Base-by-base conservation (phyloP, 23 tunicate genomes). In the Corella eumyota region DNA sequence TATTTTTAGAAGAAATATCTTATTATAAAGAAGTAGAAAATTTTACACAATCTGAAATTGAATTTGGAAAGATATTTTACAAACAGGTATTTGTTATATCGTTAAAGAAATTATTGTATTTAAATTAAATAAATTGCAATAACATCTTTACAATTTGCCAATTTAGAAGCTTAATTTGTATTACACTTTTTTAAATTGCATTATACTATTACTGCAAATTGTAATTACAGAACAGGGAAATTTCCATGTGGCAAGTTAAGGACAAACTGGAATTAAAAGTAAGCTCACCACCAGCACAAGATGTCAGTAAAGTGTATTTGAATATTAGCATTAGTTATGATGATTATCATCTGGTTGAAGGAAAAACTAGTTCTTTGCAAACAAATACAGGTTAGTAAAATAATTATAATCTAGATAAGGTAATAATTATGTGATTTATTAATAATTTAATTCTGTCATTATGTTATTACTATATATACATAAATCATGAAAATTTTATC, bases 241-340 rank as follows among this genome's bases (percentile, higher is more conserved):
- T 67, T 15, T 23, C 3, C 22, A 32, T 48, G 17, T 84, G 94
- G 94, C 32, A 27, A 0, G 60, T 59, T 0, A 33, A 49, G 24
- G 94, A 84, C 50, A 34, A 50, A 30, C 24, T 84, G 31, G 66
- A 36, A n/a, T 24, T 84, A 19, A 68, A 62, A 0, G 73, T 68
- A 25, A 17, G 25, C 1, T 84, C 94, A 0, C 34, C 62, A 6
- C 94, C 94, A 13, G 94, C 82, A 4, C 55, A 58, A 38, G 49
- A 61, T 11, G 72, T 84, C 34, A 56, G 22, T 1, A 61, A 65
- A 27, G 38, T 75, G 29, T 28, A 32, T 11, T 36, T 84, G 2
- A 4, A 33, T 0, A n/a, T 84, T 60, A 75, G 75, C 65, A 58
- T 84, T 2, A 68, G 83, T n/a, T 84, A 84, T 32, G 73, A 75